Evolutionary conservation across 2,113 vertebrate genomes (phyloP).

Genomic region (Microtus pennsylvanicus): DNA sequence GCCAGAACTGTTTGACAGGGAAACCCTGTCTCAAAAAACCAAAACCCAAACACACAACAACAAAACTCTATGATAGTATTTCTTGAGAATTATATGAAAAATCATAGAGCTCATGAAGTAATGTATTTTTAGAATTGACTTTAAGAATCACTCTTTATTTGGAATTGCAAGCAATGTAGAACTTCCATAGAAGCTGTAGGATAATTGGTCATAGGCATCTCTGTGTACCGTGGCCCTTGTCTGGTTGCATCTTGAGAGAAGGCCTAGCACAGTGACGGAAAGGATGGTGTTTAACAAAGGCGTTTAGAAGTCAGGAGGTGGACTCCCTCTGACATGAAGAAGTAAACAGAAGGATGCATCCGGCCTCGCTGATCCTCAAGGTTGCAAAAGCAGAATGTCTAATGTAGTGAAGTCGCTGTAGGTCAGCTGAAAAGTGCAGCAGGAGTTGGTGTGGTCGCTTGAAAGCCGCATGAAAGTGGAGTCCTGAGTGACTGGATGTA

Average conservation of each 20-base stretch:
- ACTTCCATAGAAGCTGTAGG: background rate
- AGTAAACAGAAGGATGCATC: background rate
- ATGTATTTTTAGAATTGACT: constrained; percentile 1
- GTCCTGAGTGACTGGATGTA: background rate
- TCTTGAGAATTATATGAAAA: constrained; percentile 61
- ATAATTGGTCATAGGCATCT: background rate
- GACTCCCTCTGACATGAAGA: constrained; percentile 34
- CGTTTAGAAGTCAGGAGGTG: background rate
- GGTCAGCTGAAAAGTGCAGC: background rate
- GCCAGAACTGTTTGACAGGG: background rate
- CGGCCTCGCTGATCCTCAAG: background rate
- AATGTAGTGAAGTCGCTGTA: background rate
- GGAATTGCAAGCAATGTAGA: constrained; percentile 39
- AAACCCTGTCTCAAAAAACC: background rate
- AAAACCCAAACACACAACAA: background rate
- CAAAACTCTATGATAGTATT: constrained; percentile 41
- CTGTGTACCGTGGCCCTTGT: background rate
- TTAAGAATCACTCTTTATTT: background rate
- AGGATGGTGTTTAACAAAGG: background rate
- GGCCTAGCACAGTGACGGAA: background rate
- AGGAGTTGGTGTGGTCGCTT: background rate
- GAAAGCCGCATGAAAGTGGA: background rate
- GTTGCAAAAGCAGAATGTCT: background rate
- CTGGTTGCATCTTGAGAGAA: background rate
- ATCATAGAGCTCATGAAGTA: background rate